Conservation (phyloP, 2,888 invertebrate genomes). For the Campoplex nolae region DNA sequence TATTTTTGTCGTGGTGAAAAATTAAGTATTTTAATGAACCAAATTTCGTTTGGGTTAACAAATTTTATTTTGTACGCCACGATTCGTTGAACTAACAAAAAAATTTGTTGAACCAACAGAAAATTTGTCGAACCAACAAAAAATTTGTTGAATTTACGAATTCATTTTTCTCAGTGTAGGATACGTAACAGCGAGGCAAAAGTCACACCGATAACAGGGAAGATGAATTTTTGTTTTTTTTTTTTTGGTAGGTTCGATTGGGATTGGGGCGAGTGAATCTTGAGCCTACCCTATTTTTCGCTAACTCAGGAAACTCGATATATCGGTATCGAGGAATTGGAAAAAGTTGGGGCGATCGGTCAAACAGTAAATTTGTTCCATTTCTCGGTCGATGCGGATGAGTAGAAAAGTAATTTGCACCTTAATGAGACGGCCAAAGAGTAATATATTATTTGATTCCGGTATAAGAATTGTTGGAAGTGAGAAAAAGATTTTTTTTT, state of each 20-base stretch:
- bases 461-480: not conserved
- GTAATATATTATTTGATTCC: not conserved
- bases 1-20: too few relatives aligned
- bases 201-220: too few relatives aligned
- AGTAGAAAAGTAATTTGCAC: not conserved
- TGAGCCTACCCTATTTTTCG: not conserved
- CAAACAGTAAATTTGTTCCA: not conserved
- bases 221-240: too few relatives aligned
- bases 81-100: too few relatives aligned
- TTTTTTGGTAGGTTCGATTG: not conserved
- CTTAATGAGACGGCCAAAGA: not conserved
- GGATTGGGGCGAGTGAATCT: not conserved
- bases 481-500: not conserved
- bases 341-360: not conserved
- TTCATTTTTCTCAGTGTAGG: too few relatives aligned
- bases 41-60: too few relatives aligned
- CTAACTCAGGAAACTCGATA: not conserved
- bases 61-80: too few relatives aligned
- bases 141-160: too few relatives aligned
- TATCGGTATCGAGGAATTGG: not conserved
- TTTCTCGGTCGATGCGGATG: not conserved
- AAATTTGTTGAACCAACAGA: too few relatives aligned
- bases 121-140: too few relatives aligned
- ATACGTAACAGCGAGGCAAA: too few relatives aligned
- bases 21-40: too few relatives aligned